Conservation (phyloP, 1,140 invertebrate genomes). For the Apis dorsata region DNA sequence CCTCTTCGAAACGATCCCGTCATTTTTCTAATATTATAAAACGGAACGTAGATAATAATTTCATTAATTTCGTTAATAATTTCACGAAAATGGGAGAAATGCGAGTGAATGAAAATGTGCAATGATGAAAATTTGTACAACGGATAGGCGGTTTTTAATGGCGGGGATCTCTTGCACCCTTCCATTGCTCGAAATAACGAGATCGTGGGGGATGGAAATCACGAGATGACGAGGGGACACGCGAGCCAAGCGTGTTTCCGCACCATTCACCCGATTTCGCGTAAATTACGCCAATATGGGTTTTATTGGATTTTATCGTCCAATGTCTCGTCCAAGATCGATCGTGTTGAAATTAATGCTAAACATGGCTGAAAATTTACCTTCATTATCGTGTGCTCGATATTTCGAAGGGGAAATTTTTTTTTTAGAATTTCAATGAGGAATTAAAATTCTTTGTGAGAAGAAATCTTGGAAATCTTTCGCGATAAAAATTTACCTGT, state of each 20-base stretch:
- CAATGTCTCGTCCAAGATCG: not conserved
- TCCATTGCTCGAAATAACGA: constrained; percentile 6
- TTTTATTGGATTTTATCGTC: constrained; percentile 1
- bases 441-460: not conserved
- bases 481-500: not conserved
- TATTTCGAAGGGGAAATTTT: not conserved
- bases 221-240: constrained; percentile 21
- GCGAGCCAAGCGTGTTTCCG: constrained; percentile 26
- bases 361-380: not conserved
- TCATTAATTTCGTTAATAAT: not conserved
- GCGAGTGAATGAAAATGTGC: not conserved
- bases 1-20: too few species aligned
- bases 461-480: not conserved
- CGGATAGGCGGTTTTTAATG: not conserved
- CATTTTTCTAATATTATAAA: not conserved
- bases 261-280: not conserved
- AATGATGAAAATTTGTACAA: constrained; percentile 23
- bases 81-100: too few species aligned
- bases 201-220: constrained; percentile 7
- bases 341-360: not conserved
- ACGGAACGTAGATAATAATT: too few species aligned
- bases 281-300: constrained; percentile 24
- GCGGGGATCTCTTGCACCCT: constrained; percentile 1
- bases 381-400: too few species aligned
- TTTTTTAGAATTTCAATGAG: not conserved